phyloP scores from a whole-genome alignment of 2,113 vertebrate species.

The Chaenocephalus aceratus region DNA sequence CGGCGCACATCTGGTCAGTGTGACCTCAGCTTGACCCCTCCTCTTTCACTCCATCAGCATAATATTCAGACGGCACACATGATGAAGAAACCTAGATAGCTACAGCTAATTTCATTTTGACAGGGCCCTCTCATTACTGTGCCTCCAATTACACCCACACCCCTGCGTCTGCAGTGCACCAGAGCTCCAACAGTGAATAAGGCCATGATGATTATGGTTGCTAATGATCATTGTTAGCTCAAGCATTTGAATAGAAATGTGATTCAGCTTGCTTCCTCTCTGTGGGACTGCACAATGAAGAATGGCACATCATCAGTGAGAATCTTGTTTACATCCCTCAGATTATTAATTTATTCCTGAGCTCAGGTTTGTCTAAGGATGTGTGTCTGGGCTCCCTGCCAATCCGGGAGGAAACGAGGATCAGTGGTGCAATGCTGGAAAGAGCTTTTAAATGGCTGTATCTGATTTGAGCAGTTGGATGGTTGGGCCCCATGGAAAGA shows the following conservation, averaged over 20 bases:
- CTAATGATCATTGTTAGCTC: slow-evolving; percentile 35
- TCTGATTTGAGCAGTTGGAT: not conserved
- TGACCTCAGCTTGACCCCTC: slow-evolving; percentile 17
- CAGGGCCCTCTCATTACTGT: slow-evolving; percentile 8
- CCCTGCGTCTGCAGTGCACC: not conserved
- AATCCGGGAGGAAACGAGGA: not conserved
- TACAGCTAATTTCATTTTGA: slow-evolving; percentile 31
- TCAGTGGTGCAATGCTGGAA: not conserved
- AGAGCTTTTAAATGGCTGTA: not conserved
- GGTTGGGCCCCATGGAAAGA: no score
- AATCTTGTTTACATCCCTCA: slow-evolving; percentile 10
- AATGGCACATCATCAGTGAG: slow-evolving; percentile 17
- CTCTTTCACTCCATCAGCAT: not conserved
- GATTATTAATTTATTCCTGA: slow-evolving; percentile 42
- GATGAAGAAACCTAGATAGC: not conserved
- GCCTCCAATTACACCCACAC: slow-evolving; percentile 22
- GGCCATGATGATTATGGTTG: not conserved
- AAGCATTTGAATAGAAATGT: not conserved
- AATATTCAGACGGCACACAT: not conserved
- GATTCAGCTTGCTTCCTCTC: not conserved
- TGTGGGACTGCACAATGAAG: slow-evolving; percentile 1
- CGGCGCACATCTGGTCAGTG: not conserved
- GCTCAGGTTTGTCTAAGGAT: not conserved
- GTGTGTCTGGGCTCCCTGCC: not conserved
- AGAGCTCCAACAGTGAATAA: slow-evolving; percentile 11